A percentile compares a stretch with the other conserved stretches of the same genome.
These are phyloP conservation scores for Drosophila tripunctata DNA, from an alignment of 2,888 invertebrate species.

Conservation along the genomic window DNA sequence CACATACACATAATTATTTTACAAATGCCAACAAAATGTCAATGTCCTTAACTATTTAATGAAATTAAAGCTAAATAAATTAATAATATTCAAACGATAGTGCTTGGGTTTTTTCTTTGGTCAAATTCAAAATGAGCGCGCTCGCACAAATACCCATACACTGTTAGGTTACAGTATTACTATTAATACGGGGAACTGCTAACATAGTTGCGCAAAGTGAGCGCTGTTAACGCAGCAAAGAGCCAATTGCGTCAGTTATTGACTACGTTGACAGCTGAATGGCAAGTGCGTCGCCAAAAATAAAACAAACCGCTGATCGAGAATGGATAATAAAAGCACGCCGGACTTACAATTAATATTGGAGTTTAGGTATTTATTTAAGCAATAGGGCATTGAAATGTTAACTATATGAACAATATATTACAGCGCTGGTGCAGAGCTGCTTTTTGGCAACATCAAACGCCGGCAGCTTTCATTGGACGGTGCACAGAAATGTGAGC, in stretches of 20 bases:
- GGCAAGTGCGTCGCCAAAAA: slow-evolving; percentile 25
- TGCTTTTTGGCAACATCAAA: slow-evolving; percentile 94
- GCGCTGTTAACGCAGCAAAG: not conserved
- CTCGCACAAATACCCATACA: no score
- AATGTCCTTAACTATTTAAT: slow-evolving; percentile 79
- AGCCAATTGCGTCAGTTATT: not conserved
- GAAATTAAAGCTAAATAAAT: slow-evolving; percentile 76
- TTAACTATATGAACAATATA: not conserved
- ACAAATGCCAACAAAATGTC: slow-evolving; percentile 69
- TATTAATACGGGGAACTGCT: no score
- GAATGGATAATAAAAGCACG: slow-evolving; percentile 5
- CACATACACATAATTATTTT: slow-evolving; percentile 56
- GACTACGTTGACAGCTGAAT: slow-evolving; percentile 8
- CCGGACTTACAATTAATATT: slow-evolving; percentile 71
- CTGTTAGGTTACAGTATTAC: no score
- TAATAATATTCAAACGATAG: slow-evolving; percentile 52
- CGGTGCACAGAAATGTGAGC: slow-evolving; percentile 84
- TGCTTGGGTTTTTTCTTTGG: not conserved
- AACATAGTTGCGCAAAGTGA: slow-evolving; percentile 7
- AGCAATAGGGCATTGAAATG: not conserved
- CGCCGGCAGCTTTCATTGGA: slow-evolving; percentile 88
- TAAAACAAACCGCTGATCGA: slow-evolving; percentile 3
- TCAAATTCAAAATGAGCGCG: not conserved
- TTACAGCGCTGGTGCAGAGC: slow-evolving; percentile 93
- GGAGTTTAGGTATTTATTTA: slow-evolving; percentile 75